Evolutionary conservation across 2,113 vertebrate species (phyloP).

Genomic region (Anoura caudifer): DNA sequence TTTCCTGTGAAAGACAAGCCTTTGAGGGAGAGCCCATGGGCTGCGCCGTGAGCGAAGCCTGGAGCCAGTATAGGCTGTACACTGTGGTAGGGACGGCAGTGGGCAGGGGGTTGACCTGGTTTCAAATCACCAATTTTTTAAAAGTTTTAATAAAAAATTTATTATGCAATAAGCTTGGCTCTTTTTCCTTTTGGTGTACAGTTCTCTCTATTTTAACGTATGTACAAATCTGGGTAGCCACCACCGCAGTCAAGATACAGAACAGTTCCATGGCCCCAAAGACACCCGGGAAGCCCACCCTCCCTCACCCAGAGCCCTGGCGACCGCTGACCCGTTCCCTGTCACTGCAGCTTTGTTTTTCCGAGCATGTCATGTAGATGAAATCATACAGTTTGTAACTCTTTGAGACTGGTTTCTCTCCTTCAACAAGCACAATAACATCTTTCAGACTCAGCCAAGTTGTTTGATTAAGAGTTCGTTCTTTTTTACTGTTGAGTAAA

Average conservation of each 20-base stretch:
- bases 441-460: neutral
- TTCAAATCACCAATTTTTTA: neutral
- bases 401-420: neutral
- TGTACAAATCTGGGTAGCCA: neutral
- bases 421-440: neutral
- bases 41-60: neutral
- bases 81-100: neutral
- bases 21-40: neutral
- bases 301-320: neutral
- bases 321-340: neutral
- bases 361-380: neutral
- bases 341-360: neutral
- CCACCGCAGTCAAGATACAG: neutral
- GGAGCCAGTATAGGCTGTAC: fast-evolving
- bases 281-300: too few relatives aligned
- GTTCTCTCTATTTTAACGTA: neutral
- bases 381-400: neutral
- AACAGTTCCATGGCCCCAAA: neutral
- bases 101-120: neutral
- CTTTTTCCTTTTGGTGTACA: neutral
- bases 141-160: neutral
- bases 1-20: neutral
- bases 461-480: neutral
- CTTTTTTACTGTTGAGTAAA: neutral
- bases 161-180: neutral